A percentile compares a stretch with the other conserved stretches of the same genome.
Conservation (phyloP, 2,113 vertebrate species). For the Glaucomys volans region DNA sequence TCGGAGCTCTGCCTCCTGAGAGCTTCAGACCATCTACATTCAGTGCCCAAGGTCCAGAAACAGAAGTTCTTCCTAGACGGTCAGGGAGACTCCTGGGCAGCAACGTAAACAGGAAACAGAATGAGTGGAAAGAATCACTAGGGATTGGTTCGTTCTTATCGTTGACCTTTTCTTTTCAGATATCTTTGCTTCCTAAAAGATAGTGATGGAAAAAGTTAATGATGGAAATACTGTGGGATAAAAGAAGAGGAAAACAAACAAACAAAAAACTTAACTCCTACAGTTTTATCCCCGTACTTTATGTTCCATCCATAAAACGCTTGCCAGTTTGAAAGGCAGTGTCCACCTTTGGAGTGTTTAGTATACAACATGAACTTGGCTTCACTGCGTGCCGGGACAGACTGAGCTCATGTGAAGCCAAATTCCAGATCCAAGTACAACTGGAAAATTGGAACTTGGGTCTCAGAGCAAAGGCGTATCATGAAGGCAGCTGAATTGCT, state of each 20-base stretch:
- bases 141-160: conserved; percentile 39
- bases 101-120: conserved; percentile 45
- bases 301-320: conserved; percentile 56
- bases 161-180: neutral
- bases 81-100: neutral
- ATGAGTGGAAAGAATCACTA: conserved; percentile 11
- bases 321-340: conserved; percentile 2
- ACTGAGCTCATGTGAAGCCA: conserved; percentile 32
- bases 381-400: conserved; percentile 31
- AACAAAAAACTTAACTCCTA: conserved; percentile 30
- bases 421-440: conserved; percentile 76
- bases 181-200: conserved; percentile 37
- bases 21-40: neutral
- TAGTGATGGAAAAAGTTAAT: neutral
- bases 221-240: neutral
- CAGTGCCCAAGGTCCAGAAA: neutral
- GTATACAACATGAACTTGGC: neutral
- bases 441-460: conserved; percentile 68
- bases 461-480: neutral
- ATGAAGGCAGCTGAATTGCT: conserved; percentile 61
- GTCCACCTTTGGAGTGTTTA: neutral
- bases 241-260: conserved; percentile 46
- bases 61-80: neutral
- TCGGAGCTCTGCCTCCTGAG: neutral
- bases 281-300: conserved; percentile 52